Evolutionary conservation across 2,797 vertebrate genomes (phyloP).

Genomic region (Girardinus metallicus): DNA sequence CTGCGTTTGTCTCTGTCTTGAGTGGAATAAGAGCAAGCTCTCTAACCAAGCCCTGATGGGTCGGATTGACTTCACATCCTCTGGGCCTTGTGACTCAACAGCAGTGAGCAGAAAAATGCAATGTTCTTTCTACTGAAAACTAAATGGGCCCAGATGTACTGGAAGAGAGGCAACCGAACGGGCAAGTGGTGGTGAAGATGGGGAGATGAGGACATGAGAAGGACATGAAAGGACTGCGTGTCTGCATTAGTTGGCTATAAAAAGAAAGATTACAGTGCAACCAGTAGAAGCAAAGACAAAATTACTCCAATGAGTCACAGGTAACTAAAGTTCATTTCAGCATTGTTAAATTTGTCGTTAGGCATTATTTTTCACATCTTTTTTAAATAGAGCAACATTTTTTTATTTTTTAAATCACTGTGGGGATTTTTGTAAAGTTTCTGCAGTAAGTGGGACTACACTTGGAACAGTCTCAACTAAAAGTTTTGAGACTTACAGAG

Average conservation of each 20-base stretch:
- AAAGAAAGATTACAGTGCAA: not conserved
- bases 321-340: not conserved
- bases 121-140: slow-evolving; percentile 43
- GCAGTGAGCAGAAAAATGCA: slow-evolving; percentile 38
- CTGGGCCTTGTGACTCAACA: slow-evolving; percentile 29
- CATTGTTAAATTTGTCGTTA: not conserved
- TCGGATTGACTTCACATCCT: slow-evolving; percentile 48
- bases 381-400: not conserved
- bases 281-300: not conserved
- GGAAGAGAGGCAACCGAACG: slow-evolving; percentile 10
- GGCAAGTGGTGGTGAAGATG: slow-evolving; percentile 9
- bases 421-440: not conserved
- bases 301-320: not conserved
- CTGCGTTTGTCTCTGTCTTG: not conserved
- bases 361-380: not conserved
- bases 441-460: not conserved
- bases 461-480: not conserved
- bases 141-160: slow-evolving; percentile 17
- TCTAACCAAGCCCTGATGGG: slow-evolving; percentile 44
- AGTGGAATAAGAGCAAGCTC: slow-evolving; percentile 34
- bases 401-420: too few relatives aligned
- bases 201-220: not conserved
- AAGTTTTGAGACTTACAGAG: not conserved
- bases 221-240: not conserved
- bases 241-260: not conserved